Evolutionary conservation across 2,113 vertebrate genomes (phyloP).

Genomic region (Tichodroma muraria): DNA sequence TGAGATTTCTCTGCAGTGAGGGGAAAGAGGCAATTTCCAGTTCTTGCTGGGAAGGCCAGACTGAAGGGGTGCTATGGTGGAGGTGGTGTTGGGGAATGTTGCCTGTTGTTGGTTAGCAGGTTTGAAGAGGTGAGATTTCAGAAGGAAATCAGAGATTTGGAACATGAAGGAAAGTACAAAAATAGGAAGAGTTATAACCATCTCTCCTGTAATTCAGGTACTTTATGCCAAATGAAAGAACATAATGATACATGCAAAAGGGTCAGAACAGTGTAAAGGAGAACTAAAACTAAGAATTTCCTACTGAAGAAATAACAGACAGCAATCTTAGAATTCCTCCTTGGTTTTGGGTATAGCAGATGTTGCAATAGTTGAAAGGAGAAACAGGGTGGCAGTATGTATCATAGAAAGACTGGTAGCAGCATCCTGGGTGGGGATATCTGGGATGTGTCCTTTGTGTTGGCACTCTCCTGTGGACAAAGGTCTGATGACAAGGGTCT

Average conservation of each 20-base stretch:
- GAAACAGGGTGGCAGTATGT: background rate
- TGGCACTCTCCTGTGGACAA: background rate
- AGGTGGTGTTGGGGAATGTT: background rate
- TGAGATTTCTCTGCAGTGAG: background rate
- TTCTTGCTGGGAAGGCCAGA: background rate
- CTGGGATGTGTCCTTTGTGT: background rate
- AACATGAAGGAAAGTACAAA: background rate
- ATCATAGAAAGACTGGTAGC: background rate
- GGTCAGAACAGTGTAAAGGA: background rate
- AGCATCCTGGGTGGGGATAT: background rate
- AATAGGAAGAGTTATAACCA: background rate
- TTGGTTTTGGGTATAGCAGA: background rate
- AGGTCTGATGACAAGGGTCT: background rate
- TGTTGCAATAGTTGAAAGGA: background rate
- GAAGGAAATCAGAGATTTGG: background rate
- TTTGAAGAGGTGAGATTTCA: background rate
- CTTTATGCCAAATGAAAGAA: background rate
- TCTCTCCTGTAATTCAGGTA: background rate
- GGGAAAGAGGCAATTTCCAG: background rate
- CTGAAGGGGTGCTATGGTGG: background rate
- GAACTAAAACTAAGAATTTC: background rate
- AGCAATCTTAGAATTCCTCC: background rate
- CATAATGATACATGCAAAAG: background rate
- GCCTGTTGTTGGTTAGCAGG: background rate
- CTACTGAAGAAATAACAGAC: background rate